Base-by-base conservation (phyloP, 2,888 invertebrate genomes). In the Morinoia aosen region DNA sequence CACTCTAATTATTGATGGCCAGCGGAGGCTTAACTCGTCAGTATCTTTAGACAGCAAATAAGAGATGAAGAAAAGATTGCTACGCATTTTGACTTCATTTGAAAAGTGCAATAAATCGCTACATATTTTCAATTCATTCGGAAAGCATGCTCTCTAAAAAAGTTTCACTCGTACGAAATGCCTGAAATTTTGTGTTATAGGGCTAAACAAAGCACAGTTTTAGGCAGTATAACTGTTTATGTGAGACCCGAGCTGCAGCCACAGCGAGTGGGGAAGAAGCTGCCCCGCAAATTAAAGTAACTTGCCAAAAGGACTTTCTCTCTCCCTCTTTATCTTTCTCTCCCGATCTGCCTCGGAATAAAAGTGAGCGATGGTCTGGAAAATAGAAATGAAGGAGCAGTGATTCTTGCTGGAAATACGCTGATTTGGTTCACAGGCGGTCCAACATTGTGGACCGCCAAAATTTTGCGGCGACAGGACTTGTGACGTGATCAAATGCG, bases 381-480 rank as follows among this genome's bases (percentile, higher is more conserved):
- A 76, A 76, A 76, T 76, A 76, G 76, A 76, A 76, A 76, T 76
- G 76, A 76, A 76, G 76, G 76, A 76, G 76, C 76, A 76, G 76
- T 76, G 76, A 76, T 76, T 76, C 76, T 76, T 76, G 76, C 76
- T 76, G 25, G 76, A 76, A 76, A 76, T 76, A 76, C 76, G 76
- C 76, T 76, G 76, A 33, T 76, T 76, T 14, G 33, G 33, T 76
- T 61, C 16, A 16, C 16, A 19, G 61, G 19, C 61, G 19, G 16
- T 76, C 33, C 76, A 76, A 33, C 76, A 8, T 76, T 76, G 76
- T 76, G 76, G 76, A 25, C 33, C 25, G 25, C 8, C 25, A 33
- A 76, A 33, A 48, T 48, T 48, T 48, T 48, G 48, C 48, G 48
- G 48, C 5, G 48, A 48, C 48, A 48, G 48, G 48, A 48, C 48